Percentiles rank a stretch among this genome's conserved stretches.
These are phyloP conservation scores for Epinephelus moara DNA, from an alignment of 2,113 vertebrate genomes.

Conservation along the genomic window DNA sequence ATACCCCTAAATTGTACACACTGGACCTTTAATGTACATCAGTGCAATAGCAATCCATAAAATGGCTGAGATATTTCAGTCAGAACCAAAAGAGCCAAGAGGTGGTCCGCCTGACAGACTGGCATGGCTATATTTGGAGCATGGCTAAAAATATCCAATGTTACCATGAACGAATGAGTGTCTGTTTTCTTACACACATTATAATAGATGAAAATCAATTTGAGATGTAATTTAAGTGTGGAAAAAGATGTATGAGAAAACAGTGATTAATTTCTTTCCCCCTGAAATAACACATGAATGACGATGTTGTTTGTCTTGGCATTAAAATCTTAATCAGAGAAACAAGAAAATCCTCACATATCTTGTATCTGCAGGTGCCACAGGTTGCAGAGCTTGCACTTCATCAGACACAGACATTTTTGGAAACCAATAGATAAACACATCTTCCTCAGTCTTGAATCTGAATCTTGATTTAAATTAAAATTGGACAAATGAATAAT, in stretches of 20 bases:
- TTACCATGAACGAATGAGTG: neutral
- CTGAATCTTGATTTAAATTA: slow-evolving; percentile 2
- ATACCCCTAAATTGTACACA: too few species aligned
- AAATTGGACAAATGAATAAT: slow-evolving; percentile 35
- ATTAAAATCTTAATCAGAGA: neutral
- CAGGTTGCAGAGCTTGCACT: neutral
- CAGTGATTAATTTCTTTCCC: neutral
- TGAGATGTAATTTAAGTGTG: neutral
- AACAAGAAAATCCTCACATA: neutral
- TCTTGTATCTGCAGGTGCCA: neutral
- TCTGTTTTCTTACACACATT: neutral
- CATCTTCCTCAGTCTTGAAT: neutral
- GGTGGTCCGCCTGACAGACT: neutral
- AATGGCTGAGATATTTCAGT: neutral
- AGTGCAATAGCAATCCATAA: neutral
- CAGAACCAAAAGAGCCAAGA: too few species aligned
- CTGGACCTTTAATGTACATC: too few species aligned
- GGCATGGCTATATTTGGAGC: neutral
- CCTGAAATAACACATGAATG: neutral
- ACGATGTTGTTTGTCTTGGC: too few species aligned
- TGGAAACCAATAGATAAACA: neutral
- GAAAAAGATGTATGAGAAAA: neutral
- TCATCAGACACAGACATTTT: neutral
- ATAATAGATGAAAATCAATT: neutral
- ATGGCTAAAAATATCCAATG: neutral